Conservation (phyloP, 2,888 invertebrate species). For the Drosophila merina region DNA sequence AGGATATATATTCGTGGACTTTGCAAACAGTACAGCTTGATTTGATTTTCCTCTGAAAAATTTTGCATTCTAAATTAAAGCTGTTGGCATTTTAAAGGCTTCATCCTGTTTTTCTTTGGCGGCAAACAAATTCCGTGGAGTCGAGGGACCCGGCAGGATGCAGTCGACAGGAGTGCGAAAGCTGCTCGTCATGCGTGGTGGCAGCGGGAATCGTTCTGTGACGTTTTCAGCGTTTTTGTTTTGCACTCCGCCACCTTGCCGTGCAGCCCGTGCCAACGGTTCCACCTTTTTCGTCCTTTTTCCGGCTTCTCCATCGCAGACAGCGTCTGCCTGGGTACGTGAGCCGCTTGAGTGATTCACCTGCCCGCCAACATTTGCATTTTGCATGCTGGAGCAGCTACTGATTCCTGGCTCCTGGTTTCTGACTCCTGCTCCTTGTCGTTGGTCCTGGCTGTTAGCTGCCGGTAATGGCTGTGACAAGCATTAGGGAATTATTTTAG, state of each 20-base stretch:
- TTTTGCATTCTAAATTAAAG: not conserved
- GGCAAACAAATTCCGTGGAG: constrained; percentile 1
- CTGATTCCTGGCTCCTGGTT: constrained; percentile 10
- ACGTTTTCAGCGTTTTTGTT: constrained; percentile 51
- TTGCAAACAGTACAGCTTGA: not conserved
- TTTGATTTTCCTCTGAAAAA: not conserved
- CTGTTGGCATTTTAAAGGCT: not conserved
- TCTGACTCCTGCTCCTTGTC: constrained; percentile 11
- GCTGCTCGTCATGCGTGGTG: constrained; percentile 52
- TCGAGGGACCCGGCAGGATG: constrained; percentile 11
- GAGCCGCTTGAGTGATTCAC: constrained; percentile 53
- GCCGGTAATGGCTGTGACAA: constrained; percentile 51
- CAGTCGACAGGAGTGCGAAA: constrained; percentile 42
- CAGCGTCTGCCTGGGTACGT: constrained; percentile 40
- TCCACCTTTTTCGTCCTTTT: not conserved
- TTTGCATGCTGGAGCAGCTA: constrained; percentile 42
- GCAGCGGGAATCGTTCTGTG: constrained; percentile 46
- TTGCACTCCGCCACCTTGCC: constrained; percentile 28
- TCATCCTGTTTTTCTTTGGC: not conserved
- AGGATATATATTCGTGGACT: not conserved
- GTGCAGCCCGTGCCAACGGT: not conserved
- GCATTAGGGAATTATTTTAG: constrained; percentile 51
- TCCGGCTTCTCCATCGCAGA: constrained; percentile 16
- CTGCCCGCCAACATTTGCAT: constrained; percentile 50
- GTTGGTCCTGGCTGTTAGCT: constrained; percentile 29